phyloP scores from a whole-genome alignment of 37 sponge, comb jelly and placozoan species.

The Dysidea cf. avara region DNA sequence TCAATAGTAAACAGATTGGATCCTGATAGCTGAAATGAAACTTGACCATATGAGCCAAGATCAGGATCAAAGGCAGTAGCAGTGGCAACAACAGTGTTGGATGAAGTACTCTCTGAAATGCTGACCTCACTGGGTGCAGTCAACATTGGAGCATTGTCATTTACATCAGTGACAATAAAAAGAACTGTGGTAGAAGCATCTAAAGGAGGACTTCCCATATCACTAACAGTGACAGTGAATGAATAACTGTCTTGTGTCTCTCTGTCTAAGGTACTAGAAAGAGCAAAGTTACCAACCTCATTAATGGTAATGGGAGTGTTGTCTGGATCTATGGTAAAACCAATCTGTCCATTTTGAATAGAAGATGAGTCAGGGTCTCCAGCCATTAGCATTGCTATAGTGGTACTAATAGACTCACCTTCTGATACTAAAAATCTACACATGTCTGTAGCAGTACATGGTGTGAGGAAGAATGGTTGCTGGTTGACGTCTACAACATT shows the following conservation, averaged over 20 bases:
- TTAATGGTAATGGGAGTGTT: constrained; percentile 10
- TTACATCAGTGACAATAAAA: constrained; percentile 46
- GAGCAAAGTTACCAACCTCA: constrained; percentile 19
- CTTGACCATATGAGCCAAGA: constrained; percentile 30
- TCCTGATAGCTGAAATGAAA: constrained; percentile 15
- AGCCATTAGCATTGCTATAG: constrained; percentile 37
- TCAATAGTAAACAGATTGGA: constrained; percentile 12
- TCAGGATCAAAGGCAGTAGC: constrained; percentile 63
- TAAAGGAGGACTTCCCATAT: constrained; percentile 33
- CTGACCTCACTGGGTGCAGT: constrained; percentile 2
- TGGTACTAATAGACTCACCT: neutral
- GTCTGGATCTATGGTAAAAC: constrained; percentile 17
- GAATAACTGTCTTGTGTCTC: constrained; percentile 8
- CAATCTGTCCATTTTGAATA: constrained; percentile 37
- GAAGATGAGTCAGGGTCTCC: constrained; percentile 51
- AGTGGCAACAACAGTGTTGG: neutral
- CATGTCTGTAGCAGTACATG: constrained; percentile 19
- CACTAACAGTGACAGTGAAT: constrained; percentile 38
- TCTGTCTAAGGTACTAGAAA: constrained; percentile 6
- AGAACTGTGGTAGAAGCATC: constrained; percentile 15
- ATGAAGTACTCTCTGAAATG: constrained; percentile 25
- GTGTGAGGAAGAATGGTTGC: constrained; percentile 47
- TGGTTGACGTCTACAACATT: constrained; percentile 65
- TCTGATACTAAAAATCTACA: constrained; percentile 49
- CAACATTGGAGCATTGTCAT: constrained; percentile 69